Percentiles rank a stretch among this genome's conserved stretches.
Conservation (phyloP, 2,888 invertebrate genomes). For the Sicus ferrugineus region DNA sequence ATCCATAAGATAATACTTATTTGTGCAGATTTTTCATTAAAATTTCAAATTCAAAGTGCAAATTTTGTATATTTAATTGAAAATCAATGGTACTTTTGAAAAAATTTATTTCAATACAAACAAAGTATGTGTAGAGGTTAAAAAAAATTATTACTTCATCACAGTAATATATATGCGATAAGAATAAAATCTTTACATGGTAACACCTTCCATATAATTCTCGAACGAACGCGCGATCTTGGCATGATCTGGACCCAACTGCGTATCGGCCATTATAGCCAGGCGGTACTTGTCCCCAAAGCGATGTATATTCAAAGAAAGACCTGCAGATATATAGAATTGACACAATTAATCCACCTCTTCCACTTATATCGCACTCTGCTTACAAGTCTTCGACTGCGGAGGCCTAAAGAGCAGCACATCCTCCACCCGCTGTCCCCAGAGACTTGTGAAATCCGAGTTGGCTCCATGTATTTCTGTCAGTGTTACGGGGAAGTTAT, state of each 20-base stretch:
- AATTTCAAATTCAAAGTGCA: no score
- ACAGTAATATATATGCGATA: no score
- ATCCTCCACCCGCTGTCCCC: slow-evolving; percentile 61
- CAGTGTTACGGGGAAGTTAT: slow-evolving; percentile 61
- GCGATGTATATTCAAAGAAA: slow-evolving; percentile 62
- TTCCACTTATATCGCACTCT: background rate
- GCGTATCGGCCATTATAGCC: slow-evolving; percentile 63
- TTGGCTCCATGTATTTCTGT: slow-evolving; percentile 61
- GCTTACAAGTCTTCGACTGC: slow-evolving; percentile 62
- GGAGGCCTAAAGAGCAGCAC: slow-evolving; percentile 61
- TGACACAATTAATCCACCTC: background rate
- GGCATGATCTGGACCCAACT: slow-evolving; percentile 60
- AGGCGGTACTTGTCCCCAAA: slow-evolving; percentile 60
- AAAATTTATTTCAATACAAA: no score
- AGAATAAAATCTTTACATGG: slow-evolving; percentile 40
- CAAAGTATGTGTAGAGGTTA: no score
- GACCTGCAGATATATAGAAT: slow-evolving; percentile 44
- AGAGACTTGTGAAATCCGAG: slow-evolving; percentile 55
- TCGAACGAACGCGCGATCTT: slow-evolving; percentile 59
- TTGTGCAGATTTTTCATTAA: no score
- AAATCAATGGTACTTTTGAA: no score
- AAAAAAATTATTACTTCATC: no score
- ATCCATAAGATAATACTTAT: no score
- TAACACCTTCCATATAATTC: slow-evolving; percentile 56
- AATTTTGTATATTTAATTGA: no score